A percentile compares a stretch with the other conserved stretches of the same genome.
Evolutionary conservation across 2,797 vertebrate genomes (phyloP).

Genomic region (Hyperoplus lanceolatus): DNA sequence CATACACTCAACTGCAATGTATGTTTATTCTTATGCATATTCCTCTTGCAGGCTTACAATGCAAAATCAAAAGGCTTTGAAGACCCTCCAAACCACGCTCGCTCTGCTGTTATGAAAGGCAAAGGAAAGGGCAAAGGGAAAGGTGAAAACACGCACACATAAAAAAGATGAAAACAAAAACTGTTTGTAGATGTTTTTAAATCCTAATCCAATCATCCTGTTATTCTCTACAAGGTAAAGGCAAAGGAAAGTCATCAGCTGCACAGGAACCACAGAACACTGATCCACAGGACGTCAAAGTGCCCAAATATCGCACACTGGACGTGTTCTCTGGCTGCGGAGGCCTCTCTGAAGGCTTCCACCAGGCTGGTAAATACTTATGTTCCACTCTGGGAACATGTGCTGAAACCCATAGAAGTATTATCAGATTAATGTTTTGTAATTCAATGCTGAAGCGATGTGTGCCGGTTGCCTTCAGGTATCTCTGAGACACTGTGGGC

Average conservation of each 20-base stretch:
- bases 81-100: conserved; percentile 97
- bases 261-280: conserved; percentile 81
- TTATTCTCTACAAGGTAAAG: conserved; percentile 86
- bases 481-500: conserved; percentile 94
- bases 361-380: conserved; percentile 91
- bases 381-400: background rate
- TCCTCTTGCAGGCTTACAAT: conserved; percentile 90
- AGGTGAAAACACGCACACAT: conserved; percentile 79
- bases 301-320: conserved; percentile 90
- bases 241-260: conserved; percentile 85
- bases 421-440: background rate
- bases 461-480: conserved; percentile 71
- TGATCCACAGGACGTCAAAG: conserved; percentile 71
- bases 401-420: background rate
- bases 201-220: background rate
- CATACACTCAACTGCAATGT: background rate
- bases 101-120: conserved; percentile 90
- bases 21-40: background rate
- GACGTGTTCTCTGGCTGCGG: conserved; percentile 98
- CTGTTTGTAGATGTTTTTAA: background rate
- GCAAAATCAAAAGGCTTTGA: conserved; percentile 94
- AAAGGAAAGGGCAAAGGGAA: conserved; percentile 98
- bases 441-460: background rate
- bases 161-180: background rate
- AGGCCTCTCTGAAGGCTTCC: conserved; percentile 96